Conservation (phyloP, 2,797 vertebrate genomes). For the Podarcis siculus region DNA sequence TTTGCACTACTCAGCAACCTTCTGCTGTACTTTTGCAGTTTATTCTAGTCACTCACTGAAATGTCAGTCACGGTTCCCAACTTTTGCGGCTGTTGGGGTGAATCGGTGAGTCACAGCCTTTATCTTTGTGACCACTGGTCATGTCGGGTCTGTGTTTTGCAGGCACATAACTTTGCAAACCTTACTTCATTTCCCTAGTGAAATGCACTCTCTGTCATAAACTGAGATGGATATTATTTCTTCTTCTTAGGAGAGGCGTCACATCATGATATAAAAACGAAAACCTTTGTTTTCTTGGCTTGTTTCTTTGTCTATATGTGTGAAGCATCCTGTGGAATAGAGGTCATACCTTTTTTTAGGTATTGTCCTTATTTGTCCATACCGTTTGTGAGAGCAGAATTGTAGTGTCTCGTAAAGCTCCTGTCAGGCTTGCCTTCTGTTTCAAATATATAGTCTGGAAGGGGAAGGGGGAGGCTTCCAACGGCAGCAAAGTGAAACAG, state of each 20-base stretch:
- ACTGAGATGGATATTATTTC: conserved; percentile 33
- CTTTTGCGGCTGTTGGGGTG: conserved; percentile 44
- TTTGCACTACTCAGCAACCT: conserved; percentile 39
- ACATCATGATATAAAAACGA: conserved; percentile 23
- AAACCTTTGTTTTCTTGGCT: conserved; percentile 38
- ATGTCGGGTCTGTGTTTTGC: conserved; percentile 40
- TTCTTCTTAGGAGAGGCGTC: conserved; percentile 30
- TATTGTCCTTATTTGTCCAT: neutral
- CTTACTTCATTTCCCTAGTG: conserved; percentile 42
- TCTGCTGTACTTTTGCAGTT: conserved; percentile 20
- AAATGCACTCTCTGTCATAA: conserved; percentile 45
- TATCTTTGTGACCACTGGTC: conserved; percentile 48
- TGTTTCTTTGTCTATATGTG: conserved; percentile 4
- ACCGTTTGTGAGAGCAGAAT: neutral
- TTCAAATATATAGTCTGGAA: neutral
- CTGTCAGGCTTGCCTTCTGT: neutral
- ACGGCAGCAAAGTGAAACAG: neutral
- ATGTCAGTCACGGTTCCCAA: conserved; percentile 47
- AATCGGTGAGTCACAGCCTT: conserved; percentile 44
- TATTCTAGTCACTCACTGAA: conserved; percentile 42
- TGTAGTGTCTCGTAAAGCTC: neutral
- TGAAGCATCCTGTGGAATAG: neutral
- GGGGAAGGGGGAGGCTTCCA: neutral
- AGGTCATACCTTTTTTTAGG: neutral
- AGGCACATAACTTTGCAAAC: conserved; percentile 42